Conservation (phyloP, 37 sponge, comb jelly and placozoan genomes). For the Agelas oroides region DNA sequence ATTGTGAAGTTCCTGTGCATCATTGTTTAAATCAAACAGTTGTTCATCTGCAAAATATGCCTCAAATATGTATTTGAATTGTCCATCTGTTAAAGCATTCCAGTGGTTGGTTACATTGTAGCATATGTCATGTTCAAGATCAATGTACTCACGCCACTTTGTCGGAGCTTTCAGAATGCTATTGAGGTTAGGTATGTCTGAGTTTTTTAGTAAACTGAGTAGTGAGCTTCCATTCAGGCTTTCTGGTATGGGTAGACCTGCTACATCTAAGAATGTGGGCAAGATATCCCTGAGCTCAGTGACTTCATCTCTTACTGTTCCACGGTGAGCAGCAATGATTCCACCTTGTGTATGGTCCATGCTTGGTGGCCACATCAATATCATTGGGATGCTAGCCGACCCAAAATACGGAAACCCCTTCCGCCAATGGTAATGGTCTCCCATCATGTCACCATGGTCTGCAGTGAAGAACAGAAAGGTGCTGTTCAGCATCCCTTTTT, state of each 20-base stretch:
- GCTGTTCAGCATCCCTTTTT: constrained; percentile 31
- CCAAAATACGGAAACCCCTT: constrained; percentile 71
- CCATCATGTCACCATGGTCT: constrained; percentile 86
- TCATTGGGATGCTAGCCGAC: constrained; percentile 67
- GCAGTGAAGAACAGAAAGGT: constrained; percentile 76
- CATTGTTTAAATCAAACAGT: constrained; percentile 64
- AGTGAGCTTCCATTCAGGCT: constrained; percentile 64
- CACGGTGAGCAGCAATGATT: constrained; percentile 25
- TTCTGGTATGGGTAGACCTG: constrained; percentile 18
- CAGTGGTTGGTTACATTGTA: constrained; percentile 78
- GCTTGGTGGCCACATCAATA: constrained; percentile 62
- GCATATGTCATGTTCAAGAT: constrained; percentile 66
- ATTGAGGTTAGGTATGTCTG: background rate
- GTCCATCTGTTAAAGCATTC: constrained; percentile 74
- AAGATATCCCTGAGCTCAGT: constrained; percentile 74
- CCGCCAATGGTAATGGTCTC: constrained; percentile 79
- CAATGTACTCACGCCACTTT: constrained; percentile 56
- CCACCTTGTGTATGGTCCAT: constrained; percentile 41
- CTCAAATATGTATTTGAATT: constrained; percentile 65
- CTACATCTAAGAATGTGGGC: constrained; percentile 72
- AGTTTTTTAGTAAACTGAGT: background rate
- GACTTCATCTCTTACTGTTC: constrained; percentile 28
- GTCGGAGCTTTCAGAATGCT: background rate
- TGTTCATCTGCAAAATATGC: constrained; percentile 71
- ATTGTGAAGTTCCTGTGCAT: constrained; percentile 59